phyloP scores from a whole-genome alignment of 2,113 vertebrate species.

The Ursus arctos region DNA sequence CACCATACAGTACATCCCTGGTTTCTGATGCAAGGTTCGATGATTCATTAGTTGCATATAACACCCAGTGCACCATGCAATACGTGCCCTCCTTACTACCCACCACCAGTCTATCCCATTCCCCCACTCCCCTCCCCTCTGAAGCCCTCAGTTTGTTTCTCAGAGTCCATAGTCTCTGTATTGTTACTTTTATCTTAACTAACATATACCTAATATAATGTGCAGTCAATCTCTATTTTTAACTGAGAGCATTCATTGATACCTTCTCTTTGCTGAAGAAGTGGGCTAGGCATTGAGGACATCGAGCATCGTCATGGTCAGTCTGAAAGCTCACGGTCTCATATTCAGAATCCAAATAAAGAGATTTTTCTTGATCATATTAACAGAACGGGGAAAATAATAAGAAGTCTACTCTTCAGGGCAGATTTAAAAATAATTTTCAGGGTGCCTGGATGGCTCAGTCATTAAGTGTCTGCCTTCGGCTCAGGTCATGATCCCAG shows the following conservation, averaged over 20 bases:
- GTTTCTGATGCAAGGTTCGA: no score
- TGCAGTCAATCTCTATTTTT: neutral
- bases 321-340: neutral
- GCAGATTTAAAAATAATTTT: neutral
- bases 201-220: neutral
- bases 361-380: neutral
- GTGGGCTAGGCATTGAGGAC: neutral
- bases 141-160: no score
- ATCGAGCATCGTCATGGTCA: neutral
- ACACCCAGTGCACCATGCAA: no score
- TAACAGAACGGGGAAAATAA: neutral
- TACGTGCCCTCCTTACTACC: no score
- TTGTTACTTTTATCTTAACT: neutral
- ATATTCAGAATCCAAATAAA: neutral
- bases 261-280: neutral
- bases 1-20: no score
- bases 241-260: neutral
- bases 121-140: no score
- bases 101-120: no score
- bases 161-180: no score
- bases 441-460: neutral
- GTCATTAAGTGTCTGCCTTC: no score
- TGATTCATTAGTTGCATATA: no score
- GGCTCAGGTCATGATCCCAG: no score
- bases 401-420: neutral